Conservation (phyloP, 2,113 vertebrate species). For the Pica pica region DNA sequence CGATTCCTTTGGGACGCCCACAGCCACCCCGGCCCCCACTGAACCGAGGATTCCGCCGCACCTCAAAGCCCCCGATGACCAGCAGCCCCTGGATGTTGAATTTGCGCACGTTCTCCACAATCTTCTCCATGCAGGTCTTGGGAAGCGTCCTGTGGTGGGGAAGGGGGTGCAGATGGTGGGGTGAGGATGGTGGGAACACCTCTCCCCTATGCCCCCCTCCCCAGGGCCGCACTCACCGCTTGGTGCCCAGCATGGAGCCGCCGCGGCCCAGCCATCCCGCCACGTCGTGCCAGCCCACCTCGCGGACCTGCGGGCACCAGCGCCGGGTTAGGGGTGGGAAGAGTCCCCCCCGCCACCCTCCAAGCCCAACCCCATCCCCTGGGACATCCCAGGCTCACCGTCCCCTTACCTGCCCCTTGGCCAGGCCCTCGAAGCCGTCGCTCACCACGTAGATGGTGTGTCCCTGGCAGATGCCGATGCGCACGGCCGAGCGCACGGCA, state of each 20-base stretch:
- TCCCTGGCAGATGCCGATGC: conserved; percentile 80
- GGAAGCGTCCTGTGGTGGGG: conserved; percentile 81
- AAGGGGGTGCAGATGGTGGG: rapidly evolving
- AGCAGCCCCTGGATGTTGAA: conserved; percentile 85
- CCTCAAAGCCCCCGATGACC: conserved; percentile 94
- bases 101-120: conserved; percentile 81
- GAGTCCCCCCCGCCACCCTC: rapidly evolving
- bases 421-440: conserved; percentile 89
- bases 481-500: conserved; percentile 84
- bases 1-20: background rate
- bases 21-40: rapidly evolving
- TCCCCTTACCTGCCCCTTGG: conserved; percentile 77
- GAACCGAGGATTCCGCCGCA: background rate
- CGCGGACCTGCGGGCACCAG: conserved; percentile 71
- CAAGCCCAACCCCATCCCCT: background rate
- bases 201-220: rapidly evolving
- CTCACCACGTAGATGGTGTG: conserved; percentile 84
- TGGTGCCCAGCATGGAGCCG: conserved; percentile 91
- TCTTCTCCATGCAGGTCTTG: conserved; percentile 80
- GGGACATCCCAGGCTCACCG: rapidly evolving
- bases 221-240: conserved; percentile 72
- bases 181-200: background rate
- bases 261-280: conserved; percentile 94
- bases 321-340: rapidly evolving
- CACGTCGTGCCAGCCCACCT: conserved; percentile 86